Percentiles rank a stretch among this genome's conserved stretches.
These are phyloP conservation scores for Corythaeola cristata DNA, from an alignment of 2,113 vertebrate species.

Conservation along the genomic window DNA sequence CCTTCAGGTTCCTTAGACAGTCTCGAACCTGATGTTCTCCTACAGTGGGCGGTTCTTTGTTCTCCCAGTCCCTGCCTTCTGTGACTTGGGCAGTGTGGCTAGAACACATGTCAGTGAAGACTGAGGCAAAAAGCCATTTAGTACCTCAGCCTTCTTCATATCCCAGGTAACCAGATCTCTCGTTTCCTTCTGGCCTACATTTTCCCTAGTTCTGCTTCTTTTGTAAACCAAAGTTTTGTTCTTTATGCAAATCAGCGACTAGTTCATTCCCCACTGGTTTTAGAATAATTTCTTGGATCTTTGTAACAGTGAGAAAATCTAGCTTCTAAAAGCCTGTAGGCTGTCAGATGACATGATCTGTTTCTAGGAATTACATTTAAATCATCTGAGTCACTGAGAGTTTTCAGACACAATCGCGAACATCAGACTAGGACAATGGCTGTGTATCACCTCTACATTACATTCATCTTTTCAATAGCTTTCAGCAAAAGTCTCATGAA, in stretches of 20 bases:
- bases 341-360: accelerated
- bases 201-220: not conserved
- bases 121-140: no score
- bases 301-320: not conserved
- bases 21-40: no score
- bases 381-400: not conserved
- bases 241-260: not conserved
- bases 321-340: not conserved
- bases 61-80: no score
- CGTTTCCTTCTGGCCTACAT: no score
- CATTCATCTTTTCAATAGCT: not conserved
- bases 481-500: not conserved
- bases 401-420: not conserved
- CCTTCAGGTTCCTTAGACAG: no score
- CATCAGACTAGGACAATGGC: not conserved
- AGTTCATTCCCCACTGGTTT: not conserved
- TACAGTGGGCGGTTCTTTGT: no score
- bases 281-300: not conserved
- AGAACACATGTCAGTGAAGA: no score
- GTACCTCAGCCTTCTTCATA: no score
- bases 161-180: no score
- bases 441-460: not conserved
- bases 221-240: not conserved
- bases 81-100: no score
- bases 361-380: not conserved